phyloP scores from a whole-genome alignment of 1,140 invertebrate genomes.

The Oryzaephilus surinamensis region DNA sequence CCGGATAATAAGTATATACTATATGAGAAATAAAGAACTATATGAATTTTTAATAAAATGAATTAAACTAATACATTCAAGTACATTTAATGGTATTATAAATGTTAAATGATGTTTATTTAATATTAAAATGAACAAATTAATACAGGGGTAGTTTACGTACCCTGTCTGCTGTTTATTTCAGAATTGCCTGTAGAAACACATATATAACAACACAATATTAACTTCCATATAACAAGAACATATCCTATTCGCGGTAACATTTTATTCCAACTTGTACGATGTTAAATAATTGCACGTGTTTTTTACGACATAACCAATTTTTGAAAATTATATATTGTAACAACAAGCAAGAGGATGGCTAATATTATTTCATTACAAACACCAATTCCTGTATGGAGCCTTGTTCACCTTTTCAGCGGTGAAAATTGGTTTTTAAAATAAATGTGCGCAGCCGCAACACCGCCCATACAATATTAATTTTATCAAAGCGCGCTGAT shows the following conservation, averaged over 20 bases:
- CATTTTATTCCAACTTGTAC: too few relatives aligned
- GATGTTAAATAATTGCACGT: too few relatives aligned
- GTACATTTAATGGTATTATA: too few relatives aligned
- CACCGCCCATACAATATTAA: too few relatives aligned
- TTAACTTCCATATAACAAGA: conserved; percentile 15
- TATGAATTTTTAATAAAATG: too few relatives aligned
- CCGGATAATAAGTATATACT: too few relatives aligned
- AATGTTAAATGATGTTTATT: too few relatives aligned
- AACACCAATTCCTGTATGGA: conserved; percentile 9
- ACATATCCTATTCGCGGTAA: conserved; percentile 16
- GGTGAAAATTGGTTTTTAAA: conserved; percentile 8
- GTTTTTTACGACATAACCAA: conserved; percentile 29
- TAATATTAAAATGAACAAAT: too few relatives aligned
- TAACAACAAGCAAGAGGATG: conserved; percentile 6
- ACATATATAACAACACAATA: conserved; percentile 22
- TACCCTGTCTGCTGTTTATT: conserved; percentile 18
- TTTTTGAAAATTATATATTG: conserved; percentile 13
- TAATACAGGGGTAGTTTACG: too few relatives aligned
- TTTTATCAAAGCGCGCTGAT: too few relatives aligned
- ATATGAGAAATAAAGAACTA: too few relatives aligned
- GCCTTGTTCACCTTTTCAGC: conserved; percentile 20
- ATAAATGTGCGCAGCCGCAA: conserved; percentile 10
- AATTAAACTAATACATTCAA: too few relatives aligned
- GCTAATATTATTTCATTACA: conserved; percentile 13
- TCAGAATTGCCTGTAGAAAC: conserved; percentile 18